Conservation (phyloP, 2,888 invertebrate species). For the Diplolepis rosae region DNA sequence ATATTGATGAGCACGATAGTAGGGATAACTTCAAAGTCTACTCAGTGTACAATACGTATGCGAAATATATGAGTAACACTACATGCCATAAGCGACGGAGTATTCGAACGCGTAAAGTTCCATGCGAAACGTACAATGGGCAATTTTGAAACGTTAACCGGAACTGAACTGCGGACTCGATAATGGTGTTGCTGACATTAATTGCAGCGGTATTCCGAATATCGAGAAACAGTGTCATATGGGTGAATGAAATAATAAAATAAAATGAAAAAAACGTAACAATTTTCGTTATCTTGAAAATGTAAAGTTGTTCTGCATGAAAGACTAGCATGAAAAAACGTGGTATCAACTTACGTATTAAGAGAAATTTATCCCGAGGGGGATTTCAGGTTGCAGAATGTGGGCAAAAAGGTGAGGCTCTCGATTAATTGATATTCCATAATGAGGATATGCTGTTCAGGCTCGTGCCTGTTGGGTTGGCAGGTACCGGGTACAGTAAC, state of each 20-base stretch:
- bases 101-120: slow-evolving; percentile 50
- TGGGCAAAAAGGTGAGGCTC: slow-evolving; percentile 32
- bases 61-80: neutral
- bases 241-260: neutral
- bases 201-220: slow-evolving; percentile 62
- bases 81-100: slow-evolving; percentile 7
- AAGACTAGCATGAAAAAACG: slow-evolving; percentile 12
- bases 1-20: neutral
- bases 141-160: slow-evolving; percentile 57
- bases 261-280: neutral
- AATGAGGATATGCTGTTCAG: slow-evolving; percentile 64
- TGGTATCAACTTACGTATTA: slow-evolving; percentile 7
- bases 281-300: too few relatives aligned
- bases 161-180: slow-evolving; percentile 57
- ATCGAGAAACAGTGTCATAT: slow-evolving; percentile 47
- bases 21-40: neutral
- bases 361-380: slow-evolving; percentile 9
- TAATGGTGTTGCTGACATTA: slow-evolving; percentile 66
- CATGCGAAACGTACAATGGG: slow-evolving; percentile 53
- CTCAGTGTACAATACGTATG: neutral
- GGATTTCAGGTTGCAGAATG: slow-evolving; percentile 45
- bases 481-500: slow-evolving; percentile 36
- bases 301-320: neutral
- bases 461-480: slow-evolving; percentile 45
- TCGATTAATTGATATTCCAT: slow-evolving; percentile 70